These are phyloP conservation scores for Pheosia gnoma DNA, from an alignment of 2,888 invertebrate genomes.

Conservation along the genomic window DNA sequence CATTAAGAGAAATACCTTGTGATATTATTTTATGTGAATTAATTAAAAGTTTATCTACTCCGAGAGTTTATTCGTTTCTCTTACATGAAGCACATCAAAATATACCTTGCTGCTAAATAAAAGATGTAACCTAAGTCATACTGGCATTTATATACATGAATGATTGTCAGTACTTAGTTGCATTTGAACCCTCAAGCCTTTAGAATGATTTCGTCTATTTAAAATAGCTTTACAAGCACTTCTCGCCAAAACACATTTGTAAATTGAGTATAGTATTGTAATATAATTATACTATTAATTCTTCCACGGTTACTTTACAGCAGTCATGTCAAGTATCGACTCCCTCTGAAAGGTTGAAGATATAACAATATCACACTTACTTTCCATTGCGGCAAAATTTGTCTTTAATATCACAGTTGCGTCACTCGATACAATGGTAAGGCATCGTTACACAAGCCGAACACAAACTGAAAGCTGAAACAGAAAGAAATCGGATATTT, in stretches of 20 bases:
- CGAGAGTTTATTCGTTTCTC: background rate
- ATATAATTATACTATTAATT: too few relatives aligned
- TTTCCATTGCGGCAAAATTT: slow-evolving; percentile 27
- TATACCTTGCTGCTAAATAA: too few relatives aligned
- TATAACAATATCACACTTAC: slow-evolving; percentile 25
- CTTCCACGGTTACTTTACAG: background rate
- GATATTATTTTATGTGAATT: slow-evolving; percentile 30
- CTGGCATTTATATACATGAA: too few relatives aligned
- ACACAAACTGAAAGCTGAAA: slow-evolving; percentile 37
- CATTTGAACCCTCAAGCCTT: too few relatives aligned
- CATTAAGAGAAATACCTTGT: slow-evolving; percentile 26
- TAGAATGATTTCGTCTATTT: too few relatives aligned
- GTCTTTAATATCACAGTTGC: slow-evolving; percentile 20
- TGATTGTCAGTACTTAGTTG: too few relatives aligned
- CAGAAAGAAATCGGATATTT: slow-evolving; percentile 43
- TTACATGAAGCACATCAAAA: too few relatives aligned
- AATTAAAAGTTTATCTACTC: slow-evolving; percentile 28
- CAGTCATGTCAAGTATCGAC: background rate
- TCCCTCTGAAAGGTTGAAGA: background rate
- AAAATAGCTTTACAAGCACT: too few relatives aligned
- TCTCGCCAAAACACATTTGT: too few relatives aligned
- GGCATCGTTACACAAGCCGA: slow-evolving; percentile 32
- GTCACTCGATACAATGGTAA: slow-evolving; percentile 17
- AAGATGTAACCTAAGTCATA: too few relatives aligned
- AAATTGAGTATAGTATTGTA: too few relatives aligned